Percentiles rank a stretch among this genome's conserved stretches.
Conservation (phyloP, 2,113 vertebrate genomes). For the Grammomys surdaster region DNA sequence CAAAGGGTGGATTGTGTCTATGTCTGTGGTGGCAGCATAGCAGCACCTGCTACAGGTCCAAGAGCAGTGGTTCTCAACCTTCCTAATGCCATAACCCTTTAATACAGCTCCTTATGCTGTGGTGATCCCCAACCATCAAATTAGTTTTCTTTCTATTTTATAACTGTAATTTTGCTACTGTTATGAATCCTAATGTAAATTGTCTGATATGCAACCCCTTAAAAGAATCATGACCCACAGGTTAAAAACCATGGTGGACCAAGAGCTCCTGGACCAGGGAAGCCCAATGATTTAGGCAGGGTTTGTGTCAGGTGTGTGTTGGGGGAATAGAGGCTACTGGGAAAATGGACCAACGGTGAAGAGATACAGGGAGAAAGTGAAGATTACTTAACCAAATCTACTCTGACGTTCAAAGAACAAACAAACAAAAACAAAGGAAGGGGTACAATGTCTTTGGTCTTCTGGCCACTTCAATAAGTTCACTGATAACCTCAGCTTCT, state of each 20-base stretch:
- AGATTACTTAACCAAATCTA: neutral
- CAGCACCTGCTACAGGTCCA: slow-evolving; percentile 81
- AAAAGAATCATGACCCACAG: neutral
- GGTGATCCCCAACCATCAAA: neutral
- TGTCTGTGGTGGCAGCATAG: slow-evolving; percentile 78
- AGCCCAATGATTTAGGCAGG: slow-evolving; percentile 31
- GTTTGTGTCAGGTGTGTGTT: neutral
- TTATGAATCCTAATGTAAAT: neutral
- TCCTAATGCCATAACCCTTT: neutral
- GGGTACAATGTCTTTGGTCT: neutral
- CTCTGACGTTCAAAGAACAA: neutral
- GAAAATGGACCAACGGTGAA: neutral
- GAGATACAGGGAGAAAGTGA: neutral
- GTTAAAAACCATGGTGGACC: neutral
- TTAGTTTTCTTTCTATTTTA: neutral
- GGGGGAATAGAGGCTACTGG: neutral
- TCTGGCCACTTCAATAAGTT: slow-evolving; percentile 30
- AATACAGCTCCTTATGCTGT: neutral
- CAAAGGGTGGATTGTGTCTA: slow-evolving; percentile 73
- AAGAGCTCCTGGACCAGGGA: slow-evolving; percentile 71
- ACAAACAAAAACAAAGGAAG: neutral
- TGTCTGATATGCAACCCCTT: neutral
- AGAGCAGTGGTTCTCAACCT: slow-evolving; percentile 7
- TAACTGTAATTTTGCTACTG: neutral
- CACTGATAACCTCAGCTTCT: neutral